Percentiles rank a stretch among this genome's conserved stretches.
phyloP scores from a whole-genome alignment of 2,113 vertebrate species.

The Labeo catla region DNA sequence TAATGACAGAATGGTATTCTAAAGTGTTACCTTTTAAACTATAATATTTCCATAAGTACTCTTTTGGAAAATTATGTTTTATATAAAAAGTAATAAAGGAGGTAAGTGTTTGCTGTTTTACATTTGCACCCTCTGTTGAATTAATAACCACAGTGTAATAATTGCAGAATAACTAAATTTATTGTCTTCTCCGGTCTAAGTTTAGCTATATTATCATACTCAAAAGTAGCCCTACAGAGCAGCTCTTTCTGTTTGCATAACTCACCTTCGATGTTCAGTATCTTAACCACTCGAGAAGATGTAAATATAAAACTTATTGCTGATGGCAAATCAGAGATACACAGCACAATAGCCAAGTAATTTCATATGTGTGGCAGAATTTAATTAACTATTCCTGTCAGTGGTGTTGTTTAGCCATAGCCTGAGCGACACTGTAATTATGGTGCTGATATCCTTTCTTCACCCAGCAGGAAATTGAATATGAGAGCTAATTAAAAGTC shows the following conservation, averaged over 20 bases:
- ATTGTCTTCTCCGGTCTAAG: background rate
- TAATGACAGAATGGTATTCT: too few relatives aligned
- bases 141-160: conserved; percentile 10
- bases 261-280: background rate
- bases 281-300: conserved; percentile 26
- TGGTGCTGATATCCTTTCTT: conserved; percentile 30
- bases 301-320: conserved; percentile 38
- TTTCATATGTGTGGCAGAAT: conserved; percentile 17
- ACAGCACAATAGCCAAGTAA: background rate
- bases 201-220: background rate
- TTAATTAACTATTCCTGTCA: conserved; percentile 54
- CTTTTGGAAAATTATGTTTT: background rate
- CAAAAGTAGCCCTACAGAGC: background rate
- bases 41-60: too few relatives aligned
- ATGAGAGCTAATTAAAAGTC: conserved; percentile 53
- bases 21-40: too few relatives aligned
- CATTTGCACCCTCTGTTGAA: background rate
- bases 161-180: background rate
- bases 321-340: background rate
- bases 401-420: conserved; percentile 1
- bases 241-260: background rate
- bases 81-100: background rate
- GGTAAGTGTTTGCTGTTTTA: background rate
- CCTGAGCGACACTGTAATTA: conserved; percentile 50
- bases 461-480: conserved; percentile 58